Percentiles rank a stretch among this genome's conserved stretches.
Conservation (phyloP, 53 echinoderm and acorn worm species). For the Echinarachnius parma region DNA sequence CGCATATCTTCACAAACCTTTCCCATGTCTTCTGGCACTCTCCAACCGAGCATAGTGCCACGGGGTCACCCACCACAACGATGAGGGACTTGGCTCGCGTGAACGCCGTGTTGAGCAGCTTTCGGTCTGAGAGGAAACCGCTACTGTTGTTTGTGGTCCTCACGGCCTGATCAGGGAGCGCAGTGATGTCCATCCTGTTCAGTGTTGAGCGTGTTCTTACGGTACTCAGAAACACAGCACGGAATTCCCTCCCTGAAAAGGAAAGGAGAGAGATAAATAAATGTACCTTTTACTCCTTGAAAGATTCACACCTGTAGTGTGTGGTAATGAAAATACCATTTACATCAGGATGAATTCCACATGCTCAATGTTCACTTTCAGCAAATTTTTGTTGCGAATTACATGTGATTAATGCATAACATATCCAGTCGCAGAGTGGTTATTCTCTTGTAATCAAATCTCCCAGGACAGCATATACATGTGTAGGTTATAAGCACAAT, state of each 20-base stretch:
- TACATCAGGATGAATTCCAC: too few species aligned
- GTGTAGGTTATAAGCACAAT: too few species aligned
- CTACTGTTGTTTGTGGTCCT: conserved; percentile 45
- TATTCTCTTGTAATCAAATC: too few species aligned
- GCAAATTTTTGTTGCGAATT: too few species aligned
- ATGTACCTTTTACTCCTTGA: too few species aligned
- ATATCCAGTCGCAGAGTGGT: too few species aligned
- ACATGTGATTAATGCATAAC: too few species aligned
- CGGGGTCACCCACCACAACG: conserved; percentile 62
- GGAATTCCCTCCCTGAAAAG: conserved; percentile 72
- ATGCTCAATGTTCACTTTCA: too few species aligned
- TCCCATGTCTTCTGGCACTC: conserved; percentile 62
- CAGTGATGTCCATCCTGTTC: conserved; percentile 36
- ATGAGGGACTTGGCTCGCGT: conserved; percentile 74
- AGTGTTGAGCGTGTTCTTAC: conserved; percentile 63
- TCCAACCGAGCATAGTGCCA: conserved; percentile 58
- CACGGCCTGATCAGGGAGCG: conserved; percentile 20
- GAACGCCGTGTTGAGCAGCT: conserved; percentile 71
- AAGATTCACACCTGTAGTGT: too few species aligned
- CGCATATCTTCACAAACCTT: conserved; percentile 58
- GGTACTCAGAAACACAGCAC: conserved; percentile 64
- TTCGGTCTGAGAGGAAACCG: conserved; percentile 64
- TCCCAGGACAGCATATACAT: too few species aligned
- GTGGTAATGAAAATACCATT: too few species aligned
- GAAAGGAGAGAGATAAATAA: too few species aligned